phyloP scores from a whole-genome alignment of 2,888 invertebrate genomes.

The Steinernema carpocapsae region DNA sequence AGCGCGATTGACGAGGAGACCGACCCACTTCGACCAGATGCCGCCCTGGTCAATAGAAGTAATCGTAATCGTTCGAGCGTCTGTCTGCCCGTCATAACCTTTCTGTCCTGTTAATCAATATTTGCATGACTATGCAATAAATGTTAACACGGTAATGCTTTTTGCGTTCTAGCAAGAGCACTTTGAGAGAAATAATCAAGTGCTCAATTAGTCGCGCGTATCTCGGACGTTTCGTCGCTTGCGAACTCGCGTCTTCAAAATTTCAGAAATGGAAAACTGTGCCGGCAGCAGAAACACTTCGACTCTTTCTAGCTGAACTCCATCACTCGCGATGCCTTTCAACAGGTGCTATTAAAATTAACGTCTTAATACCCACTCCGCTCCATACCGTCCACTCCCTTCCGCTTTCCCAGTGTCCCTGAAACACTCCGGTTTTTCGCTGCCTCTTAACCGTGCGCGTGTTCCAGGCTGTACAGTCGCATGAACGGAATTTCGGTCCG shows the following conservation, averaged over 20 bases:
- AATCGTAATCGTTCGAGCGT: constrained; percentile 22
- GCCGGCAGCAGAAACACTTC: constrained; percentile 1
- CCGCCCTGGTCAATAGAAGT: constrained; percentile 21
- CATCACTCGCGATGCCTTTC: constrained; percentile 24
- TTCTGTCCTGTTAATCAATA: constrained; percentile 14
- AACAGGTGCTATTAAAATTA: constrained; percentile 25
- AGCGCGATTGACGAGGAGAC: constrained; percentile 15
- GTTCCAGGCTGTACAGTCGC: constrained; percentile 17
- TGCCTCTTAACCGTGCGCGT: too few relatives aligned
- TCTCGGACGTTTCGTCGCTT: neutral
- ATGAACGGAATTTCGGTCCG: constrained; percentile 33
- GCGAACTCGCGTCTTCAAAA: neutral
- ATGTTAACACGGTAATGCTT: too few relatives aligned
- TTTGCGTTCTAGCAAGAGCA: neutral
- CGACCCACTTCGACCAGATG: constrained; percentile 3
- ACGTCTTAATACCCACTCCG: neutral
- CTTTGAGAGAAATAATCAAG: neutral
- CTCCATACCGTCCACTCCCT: neutral
- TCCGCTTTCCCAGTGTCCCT: too few relatives aligned
- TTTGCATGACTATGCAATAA: constrained; percentile 25
- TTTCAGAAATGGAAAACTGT: constrained; percentile 24
- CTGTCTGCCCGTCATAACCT: neutral
- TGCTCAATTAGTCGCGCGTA: neutral
- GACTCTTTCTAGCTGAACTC: constrained; percentile 30
- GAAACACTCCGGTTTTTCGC: too few relatives aligned